Percentiles rank a stretch among this genome's conserved stretches.
phyloP scores from a whole-genome alignment of 2,888 invertebrate genomes.

The Harpagoxenus sublaevis region DNA sequence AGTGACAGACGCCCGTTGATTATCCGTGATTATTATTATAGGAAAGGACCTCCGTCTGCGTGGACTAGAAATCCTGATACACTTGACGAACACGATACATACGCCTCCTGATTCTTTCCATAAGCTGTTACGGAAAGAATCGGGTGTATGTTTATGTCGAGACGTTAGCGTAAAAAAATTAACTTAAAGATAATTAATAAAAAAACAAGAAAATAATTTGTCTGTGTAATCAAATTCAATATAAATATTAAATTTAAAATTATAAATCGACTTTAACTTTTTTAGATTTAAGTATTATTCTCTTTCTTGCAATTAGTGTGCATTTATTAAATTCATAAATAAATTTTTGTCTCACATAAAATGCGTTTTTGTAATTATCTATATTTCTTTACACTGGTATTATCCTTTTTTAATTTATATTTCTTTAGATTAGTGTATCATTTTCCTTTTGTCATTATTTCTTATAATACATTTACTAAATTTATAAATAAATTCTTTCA shows the following conservation, averaged over 20 bases:
- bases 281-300: neutral
- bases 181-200: neutral
- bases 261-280: neutral
- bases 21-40: constrained; percentile 57
- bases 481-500: neutral
- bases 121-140: neutral
- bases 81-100: constrained; percentile 24
- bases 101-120: neutral
- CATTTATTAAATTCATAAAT: neutral
- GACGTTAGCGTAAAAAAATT: neutral
- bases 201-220: neutral
- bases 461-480: neutral
- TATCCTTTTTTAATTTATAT: neutral
- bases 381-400: neutral
- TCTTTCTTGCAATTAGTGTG: too few species aligned
- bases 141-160: neutral
- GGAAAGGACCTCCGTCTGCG: constrained; percentile 22
- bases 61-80: constrained; percentile 40
- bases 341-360: neutral
- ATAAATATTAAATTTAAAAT: neutral
- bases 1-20: constrained; percentile 57
- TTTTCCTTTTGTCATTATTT: neutral
- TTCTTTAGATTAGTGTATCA: neutral
- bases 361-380: neutral
- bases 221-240: neutral